These are phyloP conservation scores for Morone saxatilis DNA, from an alignment of 2,113 vertebrate species.

Conservation along the genomic window DNA sequence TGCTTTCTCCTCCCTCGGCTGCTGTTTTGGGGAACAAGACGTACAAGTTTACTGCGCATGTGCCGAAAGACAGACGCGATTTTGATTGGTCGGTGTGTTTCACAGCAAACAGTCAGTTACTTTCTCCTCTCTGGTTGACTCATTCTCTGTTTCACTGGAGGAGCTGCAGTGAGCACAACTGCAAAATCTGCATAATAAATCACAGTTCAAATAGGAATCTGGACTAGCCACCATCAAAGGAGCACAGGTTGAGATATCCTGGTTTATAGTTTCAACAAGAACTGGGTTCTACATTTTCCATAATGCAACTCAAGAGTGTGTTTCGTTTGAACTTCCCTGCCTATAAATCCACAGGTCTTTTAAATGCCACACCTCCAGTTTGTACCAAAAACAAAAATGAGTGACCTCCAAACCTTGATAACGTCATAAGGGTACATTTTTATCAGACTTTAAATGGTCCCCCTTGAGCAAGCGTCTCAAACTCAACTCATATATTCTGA, in stretches of 20 bases:
- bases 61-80: accelerated
- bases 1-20: background rate
- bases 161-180: no score
- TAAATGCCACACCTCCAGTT: background rate
- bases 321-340: background rate
- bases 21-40: slow-evolving; percentile 1
- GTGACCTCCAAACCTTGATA: background rate
- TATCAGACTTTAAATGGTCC: background rate
- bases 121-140: no score
- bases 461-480: no score
- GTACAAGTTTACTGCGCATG: slow-evolving; percentile 60
- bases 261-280: background rate
- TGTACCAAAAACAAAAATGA: background rate
- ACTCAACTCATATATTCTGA: no score
- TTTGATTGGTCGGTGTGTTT: slow-evolving; percentile 50
- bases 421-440: background rate
- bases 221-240: background rate
- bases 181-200: no score
- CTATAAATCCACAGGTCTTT: no score
- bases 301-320: background rate
- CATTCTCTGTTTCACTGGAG: background rate
- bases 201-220: no score
- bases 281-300: background rate
- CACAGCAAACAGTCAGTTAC: background rate
- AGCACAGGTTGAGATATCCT: background rate